Conservation (phyloP, 2,888 invertebrate species). For the Dioctria rufipes region DNA sequence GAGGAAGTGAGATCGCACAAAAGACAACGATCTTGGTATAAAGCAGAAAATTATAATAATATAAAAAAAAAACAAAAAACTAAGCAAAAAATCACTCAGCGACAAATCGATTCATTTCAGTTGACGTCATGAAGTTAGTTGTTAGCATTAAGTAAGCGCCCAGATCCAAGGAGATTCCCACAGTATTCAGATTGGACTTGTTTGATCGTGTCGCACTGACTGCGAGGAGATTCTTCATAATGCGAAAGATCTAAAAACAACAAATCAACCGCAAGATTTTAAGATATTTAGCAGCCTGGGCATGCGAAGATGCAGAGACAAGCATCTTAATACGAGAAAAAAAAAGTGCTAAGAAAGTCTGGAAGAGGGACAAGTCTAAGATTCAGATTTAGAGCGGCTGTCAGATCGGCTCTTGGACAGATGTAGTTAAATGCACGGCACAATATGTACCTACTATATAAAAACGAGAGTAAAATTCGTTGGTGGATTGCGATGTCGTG, state of each 20-base stretch:
- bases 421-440: neutral
- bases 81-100: constrained; percentile 10
- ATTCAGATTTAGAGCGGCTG: constrained; percentile 7
- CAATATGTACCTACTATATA: neutral
- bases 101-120: constrained; percentile 37
- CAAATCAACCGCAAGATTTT: constrained; percentile 17
- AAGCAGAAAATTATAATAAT: neutral
- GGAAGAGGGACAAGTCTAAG: neutral
- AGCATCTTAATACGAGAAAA: neutral
- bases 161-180: constrained; percentile 47
- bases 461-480: constrained; percentile 13
- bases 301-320: constrained; percentile 39
- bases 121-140: constrained; percentile 17
- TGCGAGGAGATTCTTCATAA: constrained; percentile 31
- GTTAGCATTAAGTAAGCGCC: neutral
- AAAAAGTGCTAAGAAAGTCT: neutral
- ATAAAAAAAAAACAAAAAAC: neutral
- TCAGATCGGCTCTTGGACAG: neutral
- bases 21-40: neutral
- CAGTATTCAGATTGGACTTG: constrained; percentile 48
- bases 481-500: neutral
- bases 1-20: constrained; percentile 6
- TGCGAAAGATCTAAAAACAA: constrained; percentile 5
- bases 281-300: constrained; percentile 39
- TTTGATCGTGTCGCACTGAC: constrained; percentile 51